Conservation (phyloP, 1,140 invertebrate genomes). For the Lethrus apterus region DNA sequence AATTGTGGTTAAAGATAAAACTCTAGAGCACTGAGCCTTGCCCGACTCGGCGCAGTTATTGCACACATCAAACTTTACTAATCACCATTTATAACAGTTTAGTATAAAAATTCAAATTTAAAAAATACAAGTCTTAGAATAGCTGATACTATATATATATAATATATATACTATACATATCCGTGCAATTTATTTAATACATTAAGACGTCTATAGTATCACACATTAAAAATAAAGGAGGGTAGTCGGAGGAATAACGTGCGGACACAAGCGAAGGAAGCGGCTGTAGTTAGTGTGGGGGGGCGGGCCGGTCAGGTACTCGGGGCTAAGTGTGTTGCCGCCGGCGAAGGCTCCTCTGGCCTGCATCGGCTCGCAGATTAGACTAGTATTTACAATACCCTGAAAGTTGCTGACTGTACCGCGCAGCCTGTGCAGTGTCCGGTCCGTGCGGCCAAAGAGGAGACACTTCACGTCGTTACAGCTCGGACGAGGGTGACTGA, state of each 20-base stretch:
- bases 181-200: slow-evolving; percentile 41
- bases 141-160: slow-evolving; percentile 41
- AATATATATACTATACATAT: slow-evolving; percentile 43
- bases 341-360: slow-evolving; percentile 22
- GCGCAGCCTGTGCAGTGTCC: slow-evolving; percentile 21
- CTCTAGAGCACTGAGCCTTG: slow-evolving; percentile 28
- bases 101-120: slow-evolving; percentile 45
- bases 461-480: slow-evolving; percentile 21
- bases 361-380: slow-evolving; percentile 34
- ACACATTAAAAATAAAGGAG: slow-evolving; percentile 39
- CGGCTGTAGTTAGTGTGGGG: slow-evolving; percentile 20
- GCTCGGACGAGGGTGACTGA: slow-evolving; percentile 23
- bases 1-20: slow-evolving; percentile 36
- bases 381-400: slow-evolving; percentile 44
- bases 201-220: slow-evolving; percentile 40
- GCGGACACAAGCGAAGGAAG: slow-evolving; percentile 21
- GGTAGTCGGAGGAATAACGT: slow-evolving; percentile 21
- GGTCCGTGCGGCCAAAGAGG: slow-evolving; percentile 22
- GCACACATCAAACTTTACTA: slow-evolving; percentile 42
- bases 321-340: slow-evolving; percentile 22
- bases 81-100: slow-evolving; percentile 43
- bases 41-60: slow-evolving; percentile 32
- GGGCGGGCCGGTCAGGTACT: slow-evolving; percentile 37
- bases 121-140: slow-evolving; percentile 44
- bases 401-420: slow-evolving; percentile 38